Base-by-base conservation (phyloP, 2,888 invertebrate genomes). In the Perizoma flavofasciatum region DNA sequence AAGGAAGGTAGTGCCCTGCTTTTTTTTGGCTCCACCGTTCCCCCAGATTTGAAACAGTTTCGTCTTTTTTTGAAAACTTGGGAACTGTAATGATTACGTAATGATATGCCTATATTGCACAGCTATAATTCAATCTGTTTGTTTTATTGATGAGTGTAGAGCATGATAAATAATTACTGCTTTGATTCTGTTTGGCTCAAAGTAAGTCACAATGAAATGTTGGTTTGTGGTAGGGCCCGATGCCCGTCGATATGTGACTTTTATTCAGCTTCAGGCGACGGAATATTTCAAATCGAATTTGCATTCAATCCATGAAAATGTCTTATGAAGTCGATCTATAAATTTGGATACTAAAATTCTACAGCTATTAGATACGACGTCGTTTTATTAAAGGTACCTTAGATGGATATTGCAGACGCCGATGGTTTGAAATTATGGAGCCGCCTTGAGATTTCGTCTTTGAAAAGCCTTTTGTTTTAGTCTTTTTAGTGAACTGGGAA, bases 231-330 rank as follows among this genome's bases (percentile, higher is more conserved):
- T 62, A 58, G 45, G 62, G 55, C 35, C 9, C 9, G 69, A 74
- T 70, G 68, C 73, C 68, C 73, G 67, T 69, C 70, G 68, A 72
- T 76, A 81, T 81, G 81, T 74, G 76, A 78, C 76, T 81, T 82
- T 83, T 81, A 82, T 83, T 76, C 72, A 66, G 64, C 67, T 71
- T 67, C 67, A 61, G 67, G 66, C 71, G 66, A 55, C 64, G 68
- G 74, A 72, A 74, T 78, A 74, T 76, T 79, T 76, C 70, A 76
- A 81, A 82, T 82, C 75, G 74, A 78, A 75, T 79, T 78, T 72
- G 71, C 72, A 73, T 75, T 77, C 72, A 72, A 74, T 72, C 66
- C 67, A 65, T 58, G 68, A 68, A 70, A 71, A 70, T 70, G 65
- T 72, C 71, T 70, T 68, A 71, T 65, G 65, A 63, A 66, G 65